Evolutionary conservation across 2,888 invertebrate species (phyloP), one percentile per base, ranked within the genome.

Genomic region (Nomada lathburiana): DNA sequence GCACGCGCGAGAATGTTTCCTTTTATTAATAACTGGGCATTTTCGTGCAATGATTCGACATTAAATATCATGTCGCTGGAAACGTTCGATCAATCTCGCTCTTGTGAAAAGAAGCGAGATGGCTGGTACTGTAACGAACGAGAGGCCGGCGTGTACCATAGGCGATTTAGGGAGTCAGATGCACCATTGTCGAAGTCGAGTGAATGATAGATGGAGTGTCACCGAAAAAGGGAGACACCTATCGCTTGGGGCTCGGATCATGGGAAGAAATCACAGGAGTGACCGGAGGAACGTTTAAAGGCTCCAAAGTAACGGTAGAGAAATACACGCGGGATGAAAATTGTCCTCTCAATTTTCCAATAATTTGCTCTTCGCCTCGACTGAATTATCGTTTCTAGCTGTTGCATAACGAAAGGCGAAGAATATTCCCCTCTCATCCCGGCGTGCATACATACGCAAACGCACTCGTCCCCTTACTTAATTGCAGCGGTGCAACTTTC

Each of bases 141-240:
- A 18, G 44, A 29, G 11, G 44, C 10, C 60, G 20, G 42, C 50
- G 52, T 42, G 26, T 20, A 23, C 53, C 9, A n/a, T 18, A 59
- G 57, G 18, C n/a, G 77, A 65, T 70, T 70, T 47, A 55, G 77
- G 70, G 62, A 60, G 64, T 44, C 65, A 1, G 44, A 26, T 20
- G 20, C 55, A 13, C n/a, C 26, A 64, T 72, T 55, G 57, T 65
- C 47, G 5, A 29, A 20, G 29, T 36, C 10, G 60, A 57, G 64
- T 18, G 11, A 60, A 80, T 80, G 77, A 80, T 80, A 36, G 60
- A 80, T 70, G 70, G 36, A 29, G 16, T 1, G 65, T 77, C 59
- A 9, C 20, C 18, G 52, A 60, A 23, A 36, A 65, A 20, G 53
- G 52, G 36, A 29, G 59, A 16, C 64, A 23, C 13, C 20, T 55